Percentiles rank a stretch among this genome's conserved stretches.
phyloP scores from a whole-genome alignment of 2,113 vertebrate genomes.

The Pandion haliaetus region DNA sequence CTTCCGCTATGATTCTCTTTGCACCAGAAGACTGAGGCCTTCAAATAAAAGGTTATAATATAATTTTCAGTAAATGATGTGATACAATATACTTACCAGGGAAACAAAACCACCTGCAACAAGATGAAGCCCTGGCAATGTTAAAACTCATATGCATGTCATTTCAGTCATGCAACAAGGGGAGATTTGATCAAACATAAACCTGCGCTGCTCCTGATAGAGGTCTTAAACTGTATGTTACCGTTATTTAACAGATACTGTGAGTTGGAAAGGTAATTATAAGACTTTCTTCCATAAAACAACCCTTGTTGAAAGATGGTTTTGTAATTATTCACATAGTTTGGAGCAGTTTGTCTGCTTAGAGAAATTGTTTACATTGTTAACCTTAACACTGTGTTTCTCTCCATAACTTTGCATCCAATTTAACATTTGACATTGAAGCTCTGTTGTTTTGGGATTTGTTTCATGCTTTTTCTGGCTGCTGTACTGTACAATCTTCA shows the following conservation, averaged over 20 bases:
- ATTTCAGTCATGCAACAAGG: not conserved
- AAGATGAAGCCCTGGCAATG: not conserved
- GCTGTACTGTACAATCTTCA: conserved; percentile 83
- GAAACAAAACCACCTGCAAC: not conserved
- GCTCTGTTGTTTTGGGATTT: conserved; percentile 78
- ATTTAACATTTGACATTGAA: conserved; percentile 72
- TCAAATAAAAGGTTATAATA: not conserved
- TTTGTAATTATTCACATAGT: not conserved
- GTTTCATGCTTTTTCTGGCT: conserved; percentile 75
- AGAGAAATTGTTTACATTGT: not conserved
- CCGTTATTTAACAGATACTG: not conserved
- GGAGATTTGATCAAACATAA: not conserved
- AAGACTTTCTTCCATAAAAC: not conserved
- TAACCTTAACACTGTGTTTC: conserved; percentile 68
- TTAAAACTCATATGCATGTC: not conserved
- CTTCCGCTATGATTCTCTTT: not conserved
- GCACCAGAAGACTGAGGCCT: not conserved
- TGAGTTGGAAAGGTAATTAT: not conserved
- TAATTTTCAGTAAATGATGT: not conserved
- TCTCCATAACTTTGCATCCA: conserved; percentile 68
- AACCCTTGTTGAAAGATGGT: not conserved
- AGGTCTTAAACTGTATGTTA: not conserved
- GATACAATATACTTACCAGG: not conserved
- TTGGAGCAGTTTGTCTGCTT: not conserved
- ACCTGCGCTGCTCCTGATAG: not conserved